phyloP scores from a whole-genome alignment of 2,888 invertebrate species.

The Monoplex corrugatus region DNA sequence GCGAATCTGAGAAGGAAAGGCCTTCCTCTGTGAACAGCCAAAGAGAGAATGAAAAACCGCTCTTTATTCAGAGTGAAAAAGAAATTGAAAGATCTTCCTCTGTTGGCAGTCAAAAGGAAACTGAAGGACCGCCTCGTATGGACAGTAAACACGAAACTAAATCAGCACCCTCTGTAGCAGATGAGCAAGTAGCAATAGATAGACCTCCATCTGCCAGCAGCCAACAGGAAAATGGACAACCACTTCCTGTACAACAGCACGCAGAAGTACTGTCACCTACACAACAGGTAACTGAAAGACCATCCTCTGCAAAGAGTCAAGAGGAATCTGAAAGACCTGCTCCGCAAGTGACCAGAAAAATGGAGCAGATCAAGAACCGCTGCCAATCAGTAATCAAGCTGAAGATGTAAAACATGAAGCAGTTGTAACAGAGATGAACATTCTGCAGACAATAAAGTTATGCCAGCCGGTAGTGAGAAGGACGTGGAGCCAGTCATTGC shows the following conservation, averaged over 20 bases:
- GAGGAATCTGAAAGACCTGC: not conserved
- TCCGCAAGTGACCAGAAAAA: not conserved
- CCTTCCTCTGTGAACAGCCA: not conserved
- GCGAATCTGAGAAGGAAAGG: not conserved
- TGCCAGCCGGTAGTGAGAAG: not conserved
- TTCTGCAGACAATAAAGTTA: not conserved
- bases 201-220: not conserved
- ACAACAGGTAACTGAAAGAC: not conserved
- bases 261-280: not conserved
- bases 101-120: not conserved
- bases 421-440: not conserved
- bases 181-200: too few species aligned
- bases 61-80: not conserved
- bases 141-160: not conserved
- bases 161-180: conserved; percentile 7
- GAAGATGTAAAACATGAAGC: not conserved
- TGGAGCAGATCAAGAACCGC: not conserved
- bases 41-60: not conserved
- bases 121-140: not conserved
- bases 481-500: not conserved
- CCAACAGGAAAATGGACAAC: not conserved
- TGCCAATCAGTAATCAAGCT: not conserved
- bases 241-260: not conserved
- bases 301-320: conserved; percentile 4
- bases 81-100: not conserved